Percentiles rank a stretch among this genome's conserved stretches.
phyloP scores from a whole-genome alignment of 2,797 vertebrate genomes.

The Sciaenops ocellatus region DNA sequence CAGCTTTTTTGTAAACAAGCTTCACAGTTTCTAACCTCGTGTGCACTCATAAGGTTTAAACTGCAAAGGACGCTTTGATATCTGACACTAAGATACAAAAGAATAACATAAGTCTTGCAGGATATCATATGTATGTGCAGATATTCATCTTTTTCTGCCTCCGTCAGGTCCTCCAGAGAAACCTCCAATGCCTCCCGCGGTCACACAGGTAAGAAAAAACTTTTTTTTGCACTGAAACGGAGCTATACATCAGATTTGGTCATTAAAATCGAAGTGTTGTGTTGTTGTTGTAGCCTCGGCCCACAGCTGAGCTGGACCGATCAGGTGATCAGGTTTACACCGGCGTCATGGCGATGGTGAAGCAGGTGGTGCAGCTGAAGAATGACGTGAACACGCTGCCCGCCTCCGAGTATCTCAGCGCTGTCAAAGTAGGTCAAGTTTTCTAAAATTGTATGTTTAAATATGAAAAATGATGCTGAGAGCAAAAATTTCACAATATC shows the following conservation, averaged over 20 bases:
- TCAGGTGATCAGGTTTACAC: conserved; percentile 90
- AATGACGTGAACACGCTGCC: conserved; percentile 88
- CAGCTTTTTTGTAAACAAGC: too few relatives aligned
- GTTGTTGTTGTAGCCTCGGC: conserved; percentile 73
- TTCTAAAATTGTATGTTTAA: too few relatives aligned
- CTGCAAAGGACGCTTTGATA: background rate
- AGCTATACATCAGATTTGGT: background rate
- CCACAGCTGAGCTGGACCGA: conserved; percentile 93
- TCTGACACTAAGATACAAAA: background rate
- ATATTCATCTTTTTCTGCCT: conserved; percentile 23
- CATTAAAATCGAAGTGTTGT: background rate
- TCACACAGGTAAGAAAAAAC: conserved; percentile 82
- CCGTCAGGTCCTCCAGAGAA: conserved; percentile 86
- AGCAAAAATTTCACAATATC: too few relatives aligned
- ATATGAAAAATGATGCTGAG: too few relatives aligned
- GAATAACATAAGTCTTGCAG: background rate
- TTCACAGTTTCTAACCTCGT: too few relatives aligned
- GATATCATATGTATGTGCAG: background rate
- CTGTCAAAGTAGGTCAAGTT: conserved; percentile 88
- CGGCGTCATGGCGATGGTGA: conserved; percentile 92
- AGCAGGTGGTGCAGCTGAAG: conserved; percentile 92
- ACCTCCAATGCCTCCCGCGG: conserved; percentile 80
- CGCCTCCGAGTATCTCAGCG: conserved; percentile 87
- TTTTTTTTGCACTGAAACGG: background rate
- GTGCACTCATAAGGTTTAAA: background rate